Percentiles rank a stretch among this genome's conserved stretches.
phyloP scores from a whole-genome alignment of 2,888 invertebrate species.

The Apamea epomidion region DNA sequence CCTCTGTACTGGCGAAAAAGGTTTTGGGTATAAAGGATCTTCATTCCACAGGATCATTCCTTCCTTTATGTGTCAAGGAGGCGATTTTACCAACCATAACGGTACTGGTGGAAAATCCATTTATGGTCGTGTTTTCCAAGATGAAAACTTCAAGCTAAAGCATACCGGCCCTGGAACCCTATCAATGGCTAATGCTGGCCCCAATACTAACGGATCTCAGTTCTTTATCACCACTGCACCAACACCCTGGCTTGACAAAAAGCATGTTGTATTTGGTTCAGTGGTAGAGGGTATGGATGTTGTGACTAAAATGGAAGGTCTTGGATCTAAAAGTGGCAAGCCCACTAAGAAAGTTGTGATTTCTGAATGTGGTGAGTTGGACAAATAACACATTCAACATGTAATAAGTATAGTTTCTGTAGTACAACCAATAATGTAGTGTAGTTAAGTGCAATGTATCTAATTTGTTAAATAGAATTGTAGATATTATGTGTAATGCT shows the following conservation, averaged over 20 bases:
- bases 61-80: constrained; percentile 99
- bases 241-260: constrained; percentile 98
- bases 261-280: constrained; percentile 98
- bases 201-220: constrained; percentile 98
- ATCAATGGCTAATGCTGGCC: constrained; percentile 99
- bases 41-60: constrained; percentile 97
- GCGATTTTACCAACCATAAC: constrained; percentile 98
- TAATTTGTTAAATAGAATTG: constrained; percentile 31
- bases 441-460: constrained; percentile 7
- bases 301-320: constrained; percentile 95
- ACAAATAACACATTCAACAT: constrained; percentile 61
- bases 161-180: constrained; percentile 97
- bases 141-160: constrained; percentile 98
- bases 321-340: constrained; percentile 96
- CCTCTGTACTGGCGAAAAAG: constrained; percentile 92
- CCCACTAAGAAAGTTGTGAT: constrained; percentile 95
- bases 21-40: constrained; percentile 96
- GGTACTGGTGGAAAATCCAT: constrained; percentile 99
- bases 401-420: constrained; percentile 39
- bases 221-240: constrained; percentile 98
- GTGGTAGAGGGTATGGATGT: constrained; percentile 98
- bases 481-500: constrained; percentile 16
- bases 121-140: constrained; percentile 97
- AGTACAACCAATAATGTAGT: constrained; percentile 29
- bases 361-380: constrained; percentile 95